These are phyloP conservation scores for Arbacia lixula DNA, from an alignment of 53 echinoderm and acorn worm species.

Conservation along the genomic window DNA sequence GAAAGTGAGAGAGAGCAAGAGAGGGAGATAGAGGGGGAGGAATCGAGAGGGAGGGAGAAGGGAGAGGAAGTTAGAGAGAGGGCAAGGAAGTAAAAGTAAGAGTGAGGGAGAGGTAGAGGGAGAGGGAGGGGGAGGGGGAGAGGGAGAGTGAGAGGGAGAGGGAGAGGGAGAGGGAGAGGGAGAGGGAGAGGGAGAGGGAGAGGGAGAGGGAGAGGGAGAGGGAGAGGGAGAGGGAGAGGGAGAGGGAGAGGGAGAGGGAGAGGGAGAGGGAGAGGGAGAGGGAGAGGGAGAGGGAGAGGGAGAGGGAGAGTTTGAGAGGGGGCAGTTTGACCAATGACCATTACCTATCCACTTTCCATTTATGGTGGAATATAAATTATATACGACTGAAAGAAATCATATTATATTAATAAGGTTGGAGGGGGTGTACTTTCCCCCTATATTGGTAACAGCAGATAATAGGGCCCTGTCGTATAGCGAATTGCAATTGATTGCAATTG, in stretches of 20 bases:
- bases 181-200: neutral
- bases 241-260: neutral
- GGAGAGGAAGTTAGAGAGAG: neutral
- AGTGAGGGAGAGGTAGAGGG: neutral
- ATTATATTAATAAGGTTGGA: too few relatives aligned
- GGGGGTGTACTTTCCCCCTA: too few relatives aligned
- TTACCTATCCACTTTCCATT: too few relatives aligned
- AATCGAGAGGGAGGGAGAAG: neutral
- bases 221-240: neutral
- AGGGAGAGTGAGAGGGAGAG: neutral
- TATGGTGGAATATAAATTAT: too few relatives aligned
- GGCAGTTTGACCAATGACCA: neutral
- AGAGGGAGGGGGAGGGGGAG: neutral
- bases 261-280: neutral
- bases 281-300: neutral
- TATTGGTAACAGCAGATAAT: too few relatives aligned
- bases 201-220: too few relatives aligned
- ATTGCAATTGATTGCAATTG: too few relatives aligned
- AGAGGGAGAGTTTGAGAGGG: neutral
- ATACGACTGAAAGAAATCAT: too few relatives aligned
- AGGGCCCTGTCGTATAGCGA: too few relatives aligned
- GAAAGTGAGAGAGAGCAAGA: neutral
- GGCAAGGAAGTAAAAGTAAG: too few relatives aligned
- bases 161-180: neutral
- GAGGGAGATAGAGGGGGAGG: neutral